phyloP scores from a whole-genome alignment of 2,797 vertebrate genomes.

The Bradypodion pumilum region DNA sequence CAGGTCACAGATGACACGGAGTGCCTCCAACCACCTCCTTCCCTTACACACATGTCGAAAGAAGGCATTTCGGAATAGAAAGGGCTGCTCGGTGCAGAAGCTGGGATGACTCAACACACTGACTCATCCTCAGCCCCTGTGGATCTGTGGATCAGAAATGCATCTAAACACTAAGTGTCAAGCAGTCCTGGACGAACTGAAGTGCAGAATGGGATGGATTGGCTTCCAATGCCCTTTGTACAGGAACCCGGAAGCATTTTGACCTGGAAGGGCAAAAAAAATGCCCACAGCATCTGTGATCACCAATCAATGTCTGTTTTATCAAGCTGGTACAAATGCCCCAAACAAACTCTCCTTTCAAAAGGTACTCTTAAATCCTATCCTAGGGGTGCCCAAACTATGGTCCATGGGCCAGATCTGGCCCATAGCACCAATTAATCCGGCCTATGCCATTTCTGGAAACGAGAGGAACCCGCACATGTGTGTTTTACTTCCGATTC shows the following conservation, averaged over 20 bases:
- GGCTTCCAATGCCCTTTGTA: slow-evolving; percentile 10
- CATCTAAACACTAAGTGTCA: slow-evolving; percentile 49
- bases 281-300: too few relatives aligned
- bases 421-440: too few relatives aligned
- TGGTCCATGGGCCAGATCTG: too few relatives aligned
- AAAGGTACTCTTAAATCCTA: not conserved
- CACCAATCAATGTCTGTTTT: not conserved
- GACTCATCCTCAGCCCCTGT: slow-evolving; percentile 62
- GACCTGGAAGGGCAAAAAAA: not conserved
- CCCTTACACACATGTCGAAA: slow-evolving; percentile 25
- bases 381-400: too few relatives aligned
- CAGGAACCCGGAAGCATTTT: not conserved
- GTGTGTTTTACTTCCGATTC: too few relatives aligned
- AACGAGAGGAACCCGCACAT: too few relatives aligned
- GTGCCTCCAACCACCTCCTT: not conserved
- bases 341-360: not conserved
- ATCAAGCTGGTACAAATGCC: not conserved
- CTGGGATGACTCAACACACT: slow-evolving; percentile 22
- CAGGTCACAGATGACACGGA: not conserved
- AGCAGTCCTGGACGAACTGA: slow-evolving; percentile 22
- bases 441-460: not conserved
- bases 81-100: slow-evolving; percentile 38
- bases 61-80: slow-evolving; percentile 41
- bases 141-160: slow-evolving; percentile 48
- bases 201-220: slow-evolving; percentile 2